A percentile compares a stretch with the other conserved stretches of the same genome.
Evolutionary conservation across 2,113 vertebrate species (phyloP).

Genomic region (Cynopterus brachyotis): DNA sequence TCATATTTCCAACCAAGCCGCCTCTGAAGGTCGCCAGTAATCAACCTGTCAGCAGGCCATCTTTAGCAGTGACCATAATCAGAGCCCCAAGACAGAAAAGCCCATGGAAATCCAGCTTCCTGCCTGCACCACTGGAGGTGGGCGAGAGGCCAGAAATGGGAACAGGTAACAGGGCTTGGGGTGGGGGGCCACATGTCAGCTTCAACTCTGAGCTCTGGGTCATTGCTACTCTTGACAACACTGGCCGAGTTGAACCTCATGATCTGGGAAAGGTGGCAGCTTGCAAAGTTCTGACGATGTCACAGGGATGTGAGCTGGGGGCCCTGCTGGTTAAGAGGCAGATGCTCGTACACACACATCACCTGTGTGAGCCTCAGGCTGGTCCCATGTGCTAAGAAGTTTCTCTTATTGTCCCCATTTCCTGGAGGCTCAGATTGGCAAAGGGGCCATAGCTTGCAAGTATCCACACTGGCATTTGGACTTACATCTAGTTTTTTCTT

Average conservation of each 20-base stretch:
- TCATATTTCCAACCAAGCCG: slow-evolving; percentile 61
- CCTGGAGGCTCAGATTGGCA: background rate
- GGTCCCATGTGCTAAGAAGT: background rate
- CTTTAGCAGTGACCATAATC: background rate
- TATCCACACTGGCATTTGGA: background rate
- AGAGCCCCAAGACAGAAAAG: background rate
- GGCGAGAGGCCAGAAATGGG: background rate
- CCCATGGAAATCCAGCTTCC: background rate
- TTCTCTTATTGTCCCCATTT: background rate
- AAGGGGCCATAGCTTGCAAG: background rate
- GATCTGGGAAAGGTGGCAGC: background rate
- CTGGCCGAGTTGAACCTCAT: background rate
- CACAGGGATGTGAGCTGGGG: background rate
- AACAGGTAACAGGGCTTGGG: background rate
- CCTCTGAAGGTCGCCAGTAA: slow-evolving; percentile 76
- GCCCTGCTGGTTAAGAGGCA: too few species aligned
- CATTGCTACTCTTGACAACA: rapidly evolving
- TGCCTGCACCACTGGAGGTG: rapidly evolving
- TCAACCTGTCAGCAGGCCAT: slow-evolving; percentile 56
- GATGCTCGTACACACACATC: too few species aligned
- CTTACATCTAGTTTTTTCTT: background rate
- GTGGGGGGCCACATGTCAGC: background rate
- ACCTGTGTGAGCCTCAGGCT: background rate
- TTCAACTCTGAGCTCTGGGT: background rate
- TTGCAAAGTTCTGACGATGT: background rate